Evolutionary conservation across 2,113 vertebrate species (phyloP), one percentile per base, ranked within the genome.

Genomic region (Lepisosteus osseus): DNA sequence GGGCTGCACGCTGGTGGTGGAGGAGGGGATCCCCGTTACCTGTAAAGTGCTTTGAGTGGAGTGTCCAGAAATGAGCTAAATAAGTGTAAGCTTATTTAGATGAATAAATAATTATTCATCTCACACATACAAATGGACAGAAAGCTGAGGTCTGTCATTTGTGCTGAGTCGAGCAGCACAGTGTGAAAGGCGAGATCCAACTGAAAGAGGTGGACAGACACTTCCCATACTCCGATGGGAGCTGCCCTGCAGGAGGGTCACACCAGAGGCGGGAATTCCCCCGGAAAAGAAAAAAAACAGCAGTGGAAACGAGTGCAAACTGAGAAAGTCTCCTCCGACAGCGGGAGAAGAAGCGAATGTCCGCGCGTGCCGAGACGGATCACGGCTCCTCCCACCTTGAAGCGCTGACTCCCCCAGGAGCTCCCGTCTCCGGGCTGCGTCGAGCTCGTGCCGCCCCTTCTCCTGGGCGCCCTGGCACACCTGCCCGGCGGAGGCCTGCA

Each of bases 371-470:
- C 3, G 29, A 62, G 29, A n/a, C 3, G n/a, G 29, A 41, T 15
- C n/a, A 1, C 56, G 9, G 47, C 42, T 40, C 17, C 3, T 0
- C 3, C 0, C 75, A 97, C 97, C 95, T 90, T 89, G 86, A 6
- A 94, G 71, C 7, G 83, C 15, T 0, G 78, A 68, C 74, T 98
- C 97, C 70, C 94, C 97, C 2, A 99, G 88, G 77, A 88, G 76
- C 0, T 90, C 83, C 74, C 93, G 87, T 78, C 97, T 87, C 82
- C 94, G 94, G 56, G 87, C 74, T 0, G 95, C 94, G 74, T 87
- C 92, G 82, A 97, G 71, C 14, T 91, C 87, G 73, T 98, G 95
- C 3, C 95, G 90, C 65, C 95, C 85, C 0, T 72, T 87, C 0
- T 79, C 79, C 3, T 73, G 9, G 0, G 43, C 14, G 2, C 92